Conservation (phyloP, 1,140 invertebrate genomes). For the Tetramorium parvispinum region DNA sequence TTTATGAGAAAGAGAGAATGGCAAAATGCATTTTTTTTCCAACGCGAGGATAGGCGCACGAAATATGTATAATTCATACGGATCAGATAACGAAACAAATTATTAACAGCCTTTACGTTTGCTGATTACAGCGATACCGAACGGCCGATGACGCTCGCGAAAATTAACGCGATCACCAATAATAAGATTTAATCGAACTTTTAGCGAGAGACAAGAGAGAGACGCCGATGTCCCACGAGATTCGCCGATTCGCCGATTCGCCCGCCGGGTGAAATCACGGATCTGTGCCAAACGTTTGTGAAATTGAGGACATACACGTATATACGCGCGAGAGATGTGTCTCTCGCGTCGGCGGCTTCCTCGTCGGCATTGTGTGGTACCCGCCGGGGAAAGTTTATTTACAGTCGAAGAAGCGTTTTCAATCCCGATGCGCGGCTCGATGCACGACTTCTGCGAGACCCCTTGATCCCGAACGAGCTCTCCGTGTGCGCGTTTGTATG, state of each 20-base stretch:
- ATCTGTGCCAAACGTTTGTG: slow-evolving; percentile 82
- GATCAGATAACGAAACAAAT: background rate
- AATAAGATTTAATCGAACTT: background rate
- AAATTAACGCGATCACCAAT: background rate
- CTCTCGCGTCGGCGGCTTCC: slow-evolving; percentile 54
- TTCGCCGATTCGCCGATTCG: slow-evolving; percentile 72
- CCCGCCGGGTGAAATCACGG: slow-evolving; percentile 78
- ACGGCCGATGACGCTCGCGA: background rate
- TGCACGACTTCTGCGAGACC: slow-evolving; percentile 72
- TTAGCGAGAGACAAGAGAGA: background rate
- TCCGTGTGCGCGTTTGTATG: slow-evolving; percentile 10
- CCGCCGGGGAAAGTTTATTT: slow-evolving; percentile 78
- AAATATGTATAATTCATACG: background rate
- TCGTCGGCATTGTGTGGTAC: slow-evolving; percentile 63
- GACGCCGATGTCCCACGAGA: slow-evolving; percentile 57
- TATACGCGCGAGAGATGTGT: slow-evolving; percentile 41
- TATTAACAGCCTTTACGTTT: background rate
- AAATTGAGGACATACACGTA: slow-evolving; percentile 80
- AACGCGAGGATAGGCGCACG: background rate
- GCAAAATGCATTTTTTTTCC: background rate
- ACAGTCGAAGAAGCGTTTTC: slow-evolving; percentile 76
- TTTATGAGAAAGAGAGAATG: background rate
- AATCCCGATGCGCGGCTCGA: slow-evolving; percentile 67
- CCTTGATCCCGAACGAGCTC: slow-evolving; percentile 64
- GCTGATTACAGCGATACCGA: background rate